A percentile compares a stretch with the other conserved stretches of the same genome.
Evolutionary conservation across 2,113 vertebrate genomes (phyloP).

Genomic region (Centropus bengalensis): DNA sequence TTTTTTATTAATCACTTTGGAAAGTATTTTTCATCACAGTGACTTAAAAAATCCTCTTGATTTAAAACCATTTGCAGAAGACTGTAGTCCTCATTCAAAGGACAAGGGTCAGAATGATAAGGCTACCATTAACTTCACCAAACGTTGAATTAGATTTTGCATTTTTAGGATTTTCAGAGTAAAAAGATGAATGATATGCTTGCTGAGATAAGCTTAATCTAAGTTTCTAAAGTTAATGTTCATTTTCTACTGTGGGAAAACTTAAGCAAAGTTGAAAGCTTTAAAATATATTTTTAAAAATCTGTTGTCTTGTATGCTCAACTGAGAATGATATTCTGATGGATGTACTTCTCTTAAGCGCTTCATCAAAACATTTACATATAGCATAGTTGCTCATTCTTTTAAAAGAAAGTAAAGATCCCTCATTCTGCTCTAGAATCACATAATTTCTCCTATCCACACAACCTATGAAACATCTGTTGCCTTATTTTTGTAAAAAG

Average conservation of each 20-base stretch:
- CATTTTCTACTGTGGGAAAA: neutral
- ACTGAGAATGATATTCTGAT: neutral
- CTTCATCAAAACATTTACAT: neutral
- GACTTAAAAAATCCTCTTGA: neutral
- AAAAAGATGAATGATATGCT: neutral
- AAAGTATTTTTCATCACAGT: neutral
- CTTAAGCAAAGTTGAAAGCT: neutral
- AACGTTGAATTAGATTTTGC: neutral
- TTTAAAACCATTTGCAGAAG: neutral
- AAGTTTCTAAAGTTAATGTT: neutral
- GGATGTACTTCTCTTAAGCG: neutral
- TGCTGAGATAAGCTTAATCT: neutral
- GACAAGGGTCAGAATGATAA: neutral
- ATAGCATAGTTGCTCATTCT: neutral
- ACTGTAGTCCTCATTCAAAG: neutral
- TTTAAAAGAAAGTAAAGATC: neutral
- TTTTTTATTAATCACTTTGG: neutral
- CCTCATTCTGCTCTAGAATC: neutral
- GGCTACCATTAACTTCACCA: neutral
- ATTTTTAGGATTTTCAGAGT: neutral
- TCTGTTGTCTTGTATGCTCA: neutral
- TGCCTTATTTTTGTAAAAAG: neutral
- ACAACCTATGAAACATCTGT: neutral
- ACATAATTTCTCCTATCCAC: neutral
- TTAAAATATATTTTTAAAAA: neutral